These are phyloP conservation scores for Eospalax fontanierii DNA, from an alignment of 2,797 vertebrate species.

Conservation along the genomic window DNA sequence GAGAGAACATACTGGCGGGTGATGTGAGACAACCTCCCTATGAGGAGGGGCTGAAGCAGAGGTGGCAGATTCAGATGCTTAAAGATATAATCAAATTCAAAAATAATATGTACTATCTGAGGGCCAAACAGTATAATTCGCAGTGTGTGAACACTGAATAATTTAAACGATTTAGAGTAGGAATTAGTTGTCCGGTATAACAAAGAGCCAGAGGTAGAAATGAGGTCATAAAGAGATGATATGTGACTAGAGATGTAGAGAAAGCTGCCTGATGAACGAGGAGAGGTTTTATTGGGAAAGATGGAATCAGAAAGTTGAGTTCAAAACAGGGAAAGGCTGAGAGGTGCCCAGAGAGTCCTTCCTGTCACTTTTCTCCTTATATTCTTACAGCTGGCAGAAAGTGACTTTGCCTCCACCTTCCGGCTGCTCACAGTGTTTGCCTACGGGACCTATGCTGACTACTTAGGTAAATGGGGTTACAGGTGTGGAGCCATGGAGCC, in stretches of 20 bases:
- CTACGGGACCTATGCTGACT: slow-evolving; percentile 98
- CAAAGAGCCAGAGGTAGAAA: background rate
- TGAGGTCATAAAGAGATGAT: background rate
- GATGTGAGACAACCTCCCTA: background rate
- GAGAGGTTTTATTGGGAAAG: background rate
- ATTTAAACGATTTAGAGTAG: slow-evolving; percentile 8
- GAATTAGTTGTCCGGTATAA: background rate
- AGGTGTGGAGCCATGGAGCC: background rate
- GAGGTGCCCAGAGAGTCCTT: background rate
- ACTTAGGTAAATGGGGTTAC: slow-evolving; percentile 92
- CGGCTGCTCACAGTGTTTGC: slow-evolving; percentile 98
- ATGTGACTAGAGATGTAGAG: background rate
- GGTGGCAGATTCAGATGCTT: background rate
- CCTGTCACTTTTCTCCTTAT: slow-evolving; percentile 27
- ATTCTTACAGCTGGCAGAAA: slow-evolving; percentile 89
- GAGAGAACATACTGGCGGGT: background rate
- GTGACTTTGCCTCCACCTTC: slow-evolving; percentile 94
- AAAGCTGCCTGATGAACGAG: background rate
- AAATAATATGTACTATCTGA: background rate
- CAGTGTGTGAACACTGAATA: background rate
- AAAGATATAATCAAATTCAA: background rate
- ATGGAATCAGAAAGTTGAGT: background rate
- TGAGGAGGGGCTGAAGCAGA: background rate
- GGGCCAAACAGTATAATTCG: background rate
- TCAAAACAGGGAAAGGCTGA: background rate